Evolutionary conservation across 92 coral and sea anemone genomes (phyloP), one percentile per base, ranked within the genome.

Genomic region (Paragorgia papillata): DNA sequence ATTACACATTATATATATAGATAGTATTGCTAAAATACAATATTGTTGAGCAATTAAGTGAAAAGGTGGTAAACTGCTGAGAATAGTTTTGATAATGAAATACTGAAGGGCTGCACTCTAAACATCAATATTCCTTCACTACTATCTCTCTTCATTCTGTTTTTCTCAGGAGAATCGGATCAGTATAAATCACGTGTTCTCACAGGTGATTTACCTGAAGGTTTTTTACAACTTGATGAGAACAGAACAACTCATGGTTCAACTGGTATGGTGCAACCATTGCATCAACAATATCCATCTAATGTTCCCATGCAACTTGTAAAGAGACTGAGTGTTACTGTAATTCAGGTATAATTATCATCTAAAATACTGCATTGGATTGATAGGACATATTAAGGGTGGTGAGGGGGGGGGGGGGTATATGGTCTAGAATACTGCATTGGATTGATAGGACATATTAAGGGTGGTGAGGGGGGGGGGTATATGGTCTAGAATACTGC

Each of bases 161-260:
- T 10, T 10, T 37, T 37, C 43, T 10, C 43, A 37, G 25, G 2
- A 57, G 3, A n/a, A 21, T 57, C 9, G 31, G 30, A 19, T 18
- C 48, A 71, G 33, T 71, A 71, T 50, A 83, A 84, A 19, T 77
- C 94, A 0, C 88, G 95, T 14, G 97, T 91, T 22, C 79, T 95
- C 87, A 95, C 99, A 32, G 99, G 99, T 22, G 99, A 95, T 62
- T 84, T 95, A 6, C 99, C 99, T 37, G 95, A 91, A 4, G 97
- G 88, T 53, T 95, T 95, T 63, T 71, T 95, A 22, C 81, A 71
- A 35, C 78, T 71, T 53, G 78, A 71, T 53, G 64, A 32, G 1
- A 35, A 55, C 20, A 35, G 90, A 21, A 64, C 89, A 65, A 66
- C 83, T 0, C 76, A 40, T 18, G 80, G 40, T 31, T 48, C 80